phyloP scores from a whole-genome alignment of 2,113 vertebrate species.

The Cebidichthys violaceus region DNA sequence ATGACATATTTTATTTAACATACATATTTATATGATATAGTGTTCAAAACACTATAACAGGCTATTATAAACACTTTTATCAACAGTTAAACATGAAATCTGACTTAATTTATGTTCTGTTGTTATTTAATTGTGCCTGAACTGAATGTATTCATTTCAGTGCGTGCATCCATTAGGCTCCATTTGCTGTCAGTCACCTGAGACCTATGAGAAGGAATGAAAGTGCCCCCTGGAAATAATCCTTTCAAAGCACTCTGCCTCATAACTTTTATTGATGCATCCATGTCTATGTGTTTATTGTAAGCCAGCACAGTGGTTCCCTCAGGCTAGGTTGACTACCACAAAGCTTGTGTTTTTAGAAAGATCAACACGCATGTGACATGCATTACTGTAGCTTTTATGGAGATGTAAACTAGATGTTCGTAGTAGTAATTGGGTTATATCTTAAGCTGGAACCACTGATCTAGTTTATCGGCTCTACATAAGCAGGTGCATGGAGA shows the following conservation, averaged over 20 bases:
- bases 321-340: neutral
- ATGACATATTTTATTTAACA: neutral
- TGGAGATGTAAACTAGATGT: neutral
- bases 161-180: neutral
- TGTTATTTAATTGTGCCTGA: neutral
- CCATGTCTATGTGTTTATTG: neutral
- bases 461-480: conserved; percentile 2
- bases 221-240: conserved; percentile 7
- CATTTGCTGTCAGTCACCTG: conserved; percentile 7
- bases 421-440: neutral
- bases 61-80: neutral
- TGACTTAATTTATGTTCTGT: neutral
- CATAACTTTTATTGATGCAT: neutral
- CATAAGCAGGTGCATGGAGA: neutral
- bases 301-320: neutral
- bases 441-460: neutral
- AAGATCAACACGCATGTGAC: neutral
- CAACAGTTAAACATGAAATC: neutral
- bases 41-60: neutral
- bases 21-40: neutral
- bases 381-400: neutral
- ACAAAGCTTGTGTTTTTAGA: neutral
- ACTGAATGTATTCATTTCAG: neutral
- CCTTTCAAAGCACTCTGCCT: conserved; percentile 1
- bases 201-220: conserved; percentile 4